Percentiles rank a stretch among this genome's conserved stretches.
Conservation (phyloP, 2,888 invertebrate genomes). For the Tanypteryx hageni region DNA sequence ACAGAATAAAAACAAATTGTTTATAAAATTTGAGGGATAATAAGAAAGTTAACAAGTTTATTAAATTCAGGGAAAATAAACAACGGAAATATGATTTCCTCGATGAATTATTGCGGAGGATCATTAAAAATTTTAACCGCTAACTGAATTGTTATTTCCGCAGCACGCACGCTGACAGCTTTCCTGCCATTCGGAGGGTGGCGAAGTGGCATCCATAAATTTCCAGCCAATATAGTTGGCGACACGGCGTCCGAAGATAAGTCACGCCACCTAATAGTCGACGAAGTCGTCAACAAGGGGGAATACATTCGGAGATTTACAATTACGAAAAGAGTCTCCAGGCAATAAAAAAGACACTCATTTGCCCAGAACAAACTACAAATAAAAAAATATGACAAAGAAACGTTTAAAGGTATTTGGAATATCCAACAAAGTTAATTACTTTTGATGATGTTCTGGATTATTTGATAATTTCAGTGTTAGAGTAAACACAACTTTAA, state of each 20-base stretch:
- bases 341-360: too few relatives aligned
- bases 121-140: neutral
- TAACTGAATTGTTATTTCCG: neutral
- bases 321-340: too few relatives aligned
- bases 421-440: too few relatives aligned
- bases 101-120: neutral
- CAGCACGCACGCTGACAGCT: neutral
- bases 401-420: too few relatives aligned
- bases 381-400: too few relatives aligned
- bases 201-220: constrained; percentile 18
- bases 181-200: neutral
- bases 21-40: neutral
- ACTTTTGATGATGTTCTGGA: too few relatives aligned
- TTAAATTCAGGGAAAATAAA: neutral
- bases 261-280: too few relatives aligned
- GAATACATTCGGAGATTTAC: too few relatives aligned
- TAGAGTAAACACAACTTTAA: too few relatives aligned
- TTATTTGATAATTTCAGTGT: too few relatives aligned
- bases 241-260: neutral
- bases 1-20: too few relatives aligned
- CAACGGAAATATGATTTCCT: neutral
- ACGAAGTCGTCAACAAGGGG: neutral
- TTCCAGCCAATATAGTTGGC: constrained; percentile 7
- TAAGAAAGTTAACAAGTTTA: neutral
- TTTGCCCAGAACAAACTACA: too few relatives aligned